These are phyloP conservation scores for Mus caroli DNA, from an alignment of 2,797 vertebrate genomes.

Conservation along the genomic window DNA sequence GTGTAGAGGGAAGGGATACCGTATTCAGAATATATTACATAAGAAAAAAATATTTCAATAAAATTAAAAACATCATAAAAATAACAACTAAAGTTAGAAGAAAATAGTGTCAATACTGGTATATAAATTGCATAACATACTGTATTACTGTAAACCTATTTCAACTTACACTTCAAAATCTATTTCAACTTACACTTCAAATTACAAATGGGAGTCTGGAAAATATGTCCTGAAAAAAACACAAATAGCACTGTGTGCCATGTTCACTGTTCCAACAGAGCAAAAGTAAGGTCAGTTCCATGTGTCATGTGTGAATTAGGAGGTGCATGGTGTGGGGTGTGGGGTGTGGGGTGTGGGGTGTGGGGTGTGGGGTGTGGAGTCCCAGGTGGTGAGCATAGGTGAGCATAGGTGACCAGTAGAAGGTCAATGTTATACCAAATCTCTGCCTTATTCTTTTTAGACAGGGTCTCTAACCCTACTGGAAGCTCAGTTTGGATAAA, in stretches of 20 bases:
- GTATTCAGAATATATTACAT: background rate
- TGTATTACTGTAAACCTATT: slow-evolving; percentile 9
- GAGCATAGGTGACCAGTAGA: background rate
- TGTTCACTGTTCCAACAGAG: background rate
- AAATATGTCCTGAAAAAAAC: background rate
- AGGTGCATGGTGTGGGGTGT: too few species aligned
- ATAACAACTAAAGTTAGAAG: background rate
- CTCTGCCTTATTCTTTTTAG: background rate
- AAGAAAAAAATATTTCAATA: background rate
- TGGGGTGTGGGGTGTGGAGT: background rate
- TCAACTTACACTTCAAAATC: background rate
- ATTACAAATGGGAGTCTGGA: background rate
- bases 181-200: background rate
- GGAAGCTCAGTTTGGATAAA: background rate
- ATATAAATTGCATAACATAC: background rate
- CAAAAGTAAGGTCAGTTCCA: background rate
- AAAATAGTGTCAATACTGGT: background rate
- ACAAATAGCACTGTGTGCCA: background rate
- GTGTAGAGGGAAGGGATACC: background rate
- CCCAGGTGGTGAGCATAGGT: rapidly evolving
- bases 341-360: background rate
- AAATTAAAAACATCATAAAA: background rate
- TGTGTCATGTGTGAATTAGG: background rate
- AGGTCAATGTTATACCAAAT: too few species aligned
- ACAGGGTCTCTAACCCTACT: background rate